Base-by-base conservation (phyloP, 2,113 vertebrate species). In the Anoplopoma fimbria region DNA sequence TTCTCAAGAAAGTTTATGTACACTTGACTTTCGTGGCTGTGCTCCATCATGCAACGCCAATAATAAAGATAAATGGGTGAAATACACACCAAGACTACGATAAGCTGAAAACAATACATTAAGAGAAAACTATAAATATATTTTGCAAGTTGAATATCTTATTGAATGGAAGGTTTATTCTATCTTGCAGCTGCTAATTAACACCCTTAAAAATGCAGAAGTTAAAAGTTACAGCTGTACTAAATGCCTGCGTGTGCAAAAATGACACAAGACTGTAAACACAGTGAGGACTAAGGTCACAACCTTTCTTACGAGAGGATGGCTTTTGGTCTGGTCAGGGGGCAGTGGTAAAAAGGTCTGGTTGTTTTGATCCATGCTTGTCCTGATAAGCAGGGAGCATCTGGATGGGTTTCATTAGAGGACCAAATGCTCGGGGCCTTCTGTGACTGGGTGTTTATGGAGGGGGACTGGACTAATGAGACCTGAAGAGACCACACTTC, bases 351-450 rank as follows among this genome's bases (percentile, higher is more conserved):
- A 77, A 85, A 86, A 75, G 53, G 25, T 25, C 68, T 73, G 67
- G 34, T 71, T 45, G 15, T 33, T 83, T 85, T 84, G 31, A 89
- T 89, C 81, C 78, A 9, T 62, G 61, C 81, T 88, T 75, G 64
- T 81, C 51, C 60, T 67, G 82, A 90, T 87, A 87, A 87, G 83
- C 76, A 70, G 83, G 81, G 71, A 89, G 88, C 88, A 91, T 90
- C 88, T 92, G 91, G 88, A 88, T 62, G 70, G 78, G 63, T 78
- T 83, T 92, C 87, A 90, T 93, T 93, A 93, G 82, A 79, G 42
- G 69, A 82, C 68, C 29, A 83, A 89, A 83, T 73, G 82, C 93
- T 82, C 45, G 60, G 7, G 89, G 86, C 69, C n/a, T 63, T 82
- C 73, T 87, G 58, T 57, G 71, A 83, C 85, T 67, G 34, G 68